Evolutionary conservation across 2,113 vertebrate genomes (phyloP).

Genomic region (Mus spicilegus): DNA sequence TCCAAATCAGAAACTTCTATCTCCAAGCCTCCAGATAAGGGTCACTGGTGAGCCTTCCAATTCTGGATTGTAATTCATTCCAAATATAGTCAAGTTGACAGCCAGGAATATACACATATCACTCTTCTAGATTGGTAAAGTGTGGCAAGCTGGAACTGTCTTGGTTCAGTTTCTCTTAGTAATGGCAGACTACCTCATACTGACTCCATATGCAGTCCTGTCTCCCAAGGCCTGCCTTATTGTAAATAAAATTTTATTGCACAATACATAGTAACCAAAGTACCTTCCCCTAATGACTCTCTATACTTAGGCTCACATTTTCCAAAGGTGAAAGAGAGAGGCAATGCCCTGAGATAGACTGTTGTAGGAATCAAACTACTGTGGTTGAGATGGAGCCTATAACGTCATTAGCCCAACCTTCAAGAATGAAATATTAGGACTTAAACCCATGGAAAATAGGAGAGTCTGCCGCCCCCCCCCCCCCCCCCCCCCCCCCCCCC

Average conservation of each 20-base stretch:
- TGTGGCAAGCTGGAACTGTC: not conserved
- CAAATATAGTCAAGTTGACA: no score
- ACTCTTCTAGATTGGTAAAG: not conserved
- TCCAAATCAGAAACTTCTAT: no score
- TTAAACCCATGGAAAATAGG: no score
- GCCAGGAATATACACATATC: no score
- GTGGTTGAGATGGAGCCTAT: not conserved
- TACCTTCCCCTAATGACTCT: not conserved
- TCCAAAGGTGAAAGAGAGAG: not conserved
- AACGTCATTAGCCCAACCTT: not conserved
- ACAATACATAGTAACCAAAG: not conserved
- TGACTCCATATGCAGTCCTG: rapidly evolving
- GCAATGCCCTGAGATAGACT: not conserved
- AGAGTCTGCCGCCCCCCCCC: no score
- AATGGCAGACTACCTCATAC: not conserved
- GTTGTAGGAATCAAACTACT: not conserved
- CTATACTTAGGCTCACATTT: not conserved
- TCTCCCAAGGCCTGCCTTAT: not conserved
- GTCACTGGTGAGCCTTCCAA: no score
- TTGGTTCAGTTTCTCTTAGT: not conserved
- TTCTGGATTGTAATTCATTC: no score
- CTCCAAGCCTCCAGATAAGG: no score
- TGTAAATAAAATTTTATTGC: not conserved
- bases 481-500: no score
- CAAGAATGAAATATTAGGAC: not conserved